Evolutionary conservation across 2,113 vertebrate genomes (phyloP).

Genomic region (Eurystomus gularis): DNA sequence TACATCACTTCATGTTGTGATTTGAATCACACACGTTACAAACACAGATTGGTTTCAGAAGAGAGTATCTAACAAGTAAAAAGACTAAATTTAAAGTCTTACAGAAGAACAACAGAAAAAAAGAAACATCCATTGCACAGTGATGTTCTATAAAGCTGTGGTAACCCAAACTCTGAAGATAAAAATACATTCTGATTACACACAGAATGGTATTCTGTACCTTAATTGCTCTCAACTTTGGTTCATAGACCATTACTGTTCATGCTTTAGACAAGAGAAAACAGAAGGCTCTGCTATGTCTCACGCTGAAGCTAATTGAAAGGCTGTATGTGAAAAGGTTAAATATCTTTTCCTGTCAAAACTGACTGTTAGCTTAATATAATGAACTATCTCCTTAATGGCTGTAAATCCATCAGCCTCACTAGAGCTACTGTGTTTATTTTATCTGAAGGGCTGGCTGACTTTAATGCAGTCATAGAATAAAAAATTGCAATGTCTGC

Average conservation of each 20-base stretch:
- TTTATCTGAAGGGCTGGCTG: not conserved
- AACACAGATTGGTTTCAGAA: not conserved
- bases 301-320: conserved; percentile 5
- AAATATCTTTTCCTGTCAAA: conserved; percentile 1
- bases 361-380: not conserved
- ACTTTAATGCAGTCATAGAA: not conserved
- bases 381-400: conserved; percentile 2
- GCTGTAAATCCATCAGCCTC: not conserved
- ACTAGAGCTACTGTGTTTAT: not conserved
- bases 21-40: not conserved
- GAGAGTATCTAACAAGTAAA: not conserved
- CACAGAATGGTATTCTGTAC: not conserved
- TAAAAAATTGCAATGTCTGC: not conserved
- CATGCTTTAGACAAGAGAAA: not conserved
- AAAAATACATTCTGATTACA: not conserved
- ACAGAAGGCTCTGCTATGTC: not conserved
- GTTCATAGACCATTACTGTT: not conserved
- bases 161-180: not conserved
- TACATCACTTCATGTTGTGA: not conserved
- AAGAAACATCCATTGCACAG: not conserved
- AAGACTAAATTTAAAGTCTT: not conserved
- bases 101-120: not conserved
- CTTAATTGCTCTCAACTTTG: not conserved
- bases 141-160: not conserved
- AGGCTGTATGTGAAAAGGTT: not conserved